Base-by-base conservation (phyloP, 1,140 invertebrate species). In the Mya arenaria region DNA sequence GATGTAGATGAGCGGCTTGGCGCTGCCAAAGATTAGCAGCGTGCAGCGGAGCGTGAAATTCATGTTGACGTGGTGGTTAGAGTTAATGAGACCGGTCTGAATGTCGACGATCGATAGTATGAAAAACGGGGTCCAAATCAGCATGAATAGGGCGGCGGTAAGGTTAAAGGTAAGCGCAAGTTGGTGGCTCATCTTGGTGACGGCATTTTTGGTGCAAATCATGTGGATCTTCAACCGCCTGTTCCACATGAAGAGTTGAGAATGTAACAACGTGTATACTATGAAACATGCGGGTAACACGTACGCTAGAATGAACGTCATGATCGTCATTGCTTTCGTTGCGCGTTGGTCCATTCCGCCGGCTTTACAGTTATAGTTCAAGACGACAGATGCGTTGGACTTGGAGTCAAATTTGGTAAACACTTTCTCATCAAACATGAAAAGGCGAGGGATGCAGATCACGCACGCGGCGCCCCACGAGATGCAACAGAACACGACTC, bases 1-100 rank as follows among this genome's bases (percentile, higher is more conserved):
- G 2, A 80, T 13, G 19, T 80, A 80, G 19, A 80, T 48, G 15
- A 80, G 0, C 30, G 78, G 78, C 28, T 80, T 80, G 1, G 66
- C 56, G 60, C 78, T 80, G 8, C 78, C 78, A 23, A 80, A 19
- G 13, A 80, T 62, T 1, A 80, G 52, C 13, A 80, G 68, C 10
- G 78, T 72, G n/a, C 78, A 80, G 1, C 65, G 78, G 17, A 71
- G 30, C n/a, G 58, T 15, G 56, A 80, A 80, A n/a, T 80, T 58
- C 30, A 69, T 19, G 30, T 80, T 10, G 1, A 15, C 39, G 10
- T 30, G 0, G 3, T 44, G 6, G 3, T 10, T 30, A 5, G 52
- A 1, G 37, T 32, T 25, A 32, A n/a, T 30, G 0, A 62, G 13
- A 23, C 58, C 36, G 44, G 4, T 10, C 6, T 15, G 4, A 15